Evolutionary conservation across 1,140 invertebrate species (phyloP).

Genomic region (Diorhabda carinulata): DNA sequence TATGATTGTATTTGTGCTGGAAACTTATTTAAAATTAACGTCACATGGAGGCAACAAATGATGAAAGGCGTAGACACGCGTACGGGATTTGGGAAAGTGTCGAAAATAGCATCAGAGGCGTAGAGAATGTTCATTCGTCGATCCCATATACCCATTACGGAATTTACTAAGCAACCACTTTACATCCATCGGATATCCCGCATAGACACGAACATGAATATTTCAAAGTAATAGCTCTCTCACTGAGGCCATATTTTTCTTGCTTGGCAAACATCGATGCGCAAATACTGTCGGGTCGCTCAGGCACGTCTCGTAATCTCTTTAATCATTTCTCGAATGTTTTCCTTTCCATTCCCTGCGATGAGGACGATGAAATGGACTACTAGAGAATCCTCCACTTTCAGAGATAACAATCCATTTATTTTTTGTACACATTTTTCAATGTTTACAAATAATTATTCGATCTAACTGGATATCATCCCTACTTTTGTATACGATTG

Average conservation of each 20-base stretch:
- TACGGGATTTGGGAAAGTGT: slow-evolving; percentile 10
- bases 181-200: slow-evolving; percentile 23
- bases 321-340: slow-evolving; percentile 20
- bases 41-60: slow-evolving; percentile 2
- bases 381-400: not conserved
- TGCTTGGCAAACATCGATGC: slow-evolving; percentile 15
- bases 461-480: no score
- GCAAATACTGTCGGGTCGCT: slow-evolving; percentile 17
- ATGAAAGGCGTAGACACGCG: slow-evolving; percentile 11
- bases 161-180: slow-evolving; percentile 24
- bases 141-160: slow-evolving; percentile 2
- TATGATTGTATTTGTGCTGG: no score
- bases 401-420: not conserved
- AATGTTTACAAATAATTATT: not conserved
- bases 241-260: slow-evolving; percentile 15
- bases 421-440: not conserved
- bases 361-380: not conserved
- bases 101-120: slow-evolving; percentile 8
- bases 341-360: slow-evolving; percentile 7
- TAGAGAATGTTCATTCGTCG: not conserved
- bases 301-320: slow-evolving; percentile 20
- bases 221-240: slow-evolving; percentile 24
- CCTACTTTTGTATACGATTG: no score
- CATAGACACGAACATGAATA: slow-evolving; percentile 29
- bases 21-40: no score